phyloP scores from a whole-genome alignment of 1,140 invertebrate species.

The Magallana angulata region DNA sequence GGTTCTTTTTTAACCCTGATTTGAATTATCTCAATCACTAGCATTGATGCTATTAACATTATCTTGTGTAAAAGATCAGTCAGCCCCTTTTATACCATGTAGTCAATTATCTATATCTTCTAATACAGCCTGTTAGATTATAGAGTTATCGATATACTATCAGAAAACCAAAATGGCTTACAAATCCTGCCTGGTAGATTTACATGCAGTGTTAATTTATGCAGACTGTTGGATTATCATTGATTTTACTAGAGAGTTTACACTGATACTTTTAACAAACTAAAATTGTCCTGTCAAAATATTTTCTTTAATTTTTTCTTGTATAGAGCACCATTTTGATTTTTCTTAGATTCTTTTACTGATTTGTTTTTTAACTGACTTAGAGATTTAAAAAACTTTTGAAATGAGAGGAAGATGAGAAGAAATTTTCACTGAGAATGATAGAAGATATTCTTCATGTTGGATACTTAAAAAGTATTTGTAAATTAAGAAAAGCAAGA shows the following conservation, averaged over 20 bases:
- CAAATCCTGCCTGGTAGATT: background rate
- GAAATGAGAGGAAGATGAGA: slow-evolving; percentile 2
- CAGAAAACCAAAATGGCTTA: slow-evolving; percentile 2
- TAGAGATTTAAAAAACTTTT: too few relatives aligned
- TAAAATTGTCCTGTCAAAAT: background rate
- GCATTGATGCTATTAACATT: background rate
- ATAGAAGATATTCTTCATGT: too few relatives aligned
- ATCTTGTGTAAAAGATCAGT: background rate
- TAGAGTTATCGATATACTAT: background rate
- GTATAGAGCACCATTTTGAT: slow-evolving; percentile 4
- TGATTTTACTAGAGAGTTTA: background rate
- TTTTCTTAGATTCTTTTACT: background rate
- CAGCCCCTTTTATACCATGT: background rate
- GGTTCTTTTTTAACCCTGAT: too few relatives aligned
- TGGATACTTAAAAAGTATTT: too few relatives aligned
- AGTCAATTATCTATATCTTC: background rate
- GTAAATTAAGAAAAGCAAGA: too few relatives aligned
- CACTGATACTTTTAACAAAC: background rate
- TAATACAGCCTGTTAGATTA: background rate
- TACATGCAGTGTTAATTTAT: too few relatives aligned
- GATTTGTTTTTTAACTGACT: background rate
- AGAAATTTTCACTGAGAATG: background rate
- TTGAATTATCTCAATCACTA: background rate
- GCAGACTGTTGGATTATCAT: too few relatives aligned
- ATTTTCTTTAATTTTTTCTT: background rate